These are phyloP conservation scores for Gallinago undulata DNA, from an alignment of 2,113 vertebrate species.

Conservation along the genomic window DNA sequence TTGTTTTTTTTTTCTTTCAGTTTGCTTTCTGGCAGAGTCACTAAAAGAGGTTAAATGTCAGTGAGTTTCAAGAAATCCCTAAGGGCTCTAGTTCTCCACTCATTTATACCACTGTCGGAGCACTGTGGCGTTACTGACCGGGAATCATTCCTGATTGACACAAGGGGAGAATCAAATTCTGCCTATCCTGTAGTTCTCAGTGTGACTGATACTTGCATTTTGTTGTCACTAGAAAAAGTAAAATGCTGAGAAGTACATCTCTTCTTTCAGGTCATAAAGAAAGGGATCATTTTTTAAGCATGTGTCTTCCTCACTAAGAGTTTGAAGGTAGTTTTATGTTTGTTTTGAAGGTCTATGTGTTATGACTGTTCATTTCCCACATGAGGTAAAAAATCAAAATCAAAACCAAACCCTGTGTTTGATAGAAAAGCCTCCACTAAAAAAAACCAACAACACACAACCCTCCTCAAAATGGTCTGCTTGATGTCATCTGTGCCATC, in stretches of 20 bases:
- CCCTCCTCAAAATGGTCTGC: neutral
- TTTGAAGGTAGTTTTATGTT: neutral
- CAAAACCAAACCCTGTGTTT: neutral
- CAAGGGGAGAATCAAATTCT: neutral
- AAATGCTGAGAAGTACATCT: neutral
- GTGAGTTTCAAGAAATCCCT: neutral
- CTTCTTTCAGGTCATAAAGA: neutral
- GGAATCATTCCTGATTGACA: neutral
- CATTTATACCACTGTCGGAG: neutral
- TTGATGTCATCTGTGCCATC: rapidly evolving
- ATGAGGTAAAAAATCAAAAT: neutral
- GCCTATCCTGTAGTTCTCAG: neutral
- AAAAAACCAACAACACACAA: neutral
- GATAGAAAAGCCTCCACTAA: neutral
- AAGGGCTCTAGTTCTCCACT: neutral
- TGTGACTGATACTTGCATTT: neutral
- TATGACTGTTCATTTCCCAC: neutral
- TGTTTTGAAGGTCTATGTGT: neutral
- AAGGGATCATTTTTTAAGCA: rapidly evolving
- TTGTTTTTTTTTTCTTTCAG: neutral
- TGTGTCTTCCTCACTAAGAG: neutral
- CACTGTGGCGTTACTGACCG: neutral
- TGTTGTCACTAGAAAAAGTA: neutral
- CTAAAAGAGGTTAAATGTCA: neutral
- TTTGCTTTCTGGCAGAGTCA: neutral